phyloP scores from a whole-genome alignment of 2,888 invertebrate species.

The Pseudococcus jackbeardsleyi region DNA sequence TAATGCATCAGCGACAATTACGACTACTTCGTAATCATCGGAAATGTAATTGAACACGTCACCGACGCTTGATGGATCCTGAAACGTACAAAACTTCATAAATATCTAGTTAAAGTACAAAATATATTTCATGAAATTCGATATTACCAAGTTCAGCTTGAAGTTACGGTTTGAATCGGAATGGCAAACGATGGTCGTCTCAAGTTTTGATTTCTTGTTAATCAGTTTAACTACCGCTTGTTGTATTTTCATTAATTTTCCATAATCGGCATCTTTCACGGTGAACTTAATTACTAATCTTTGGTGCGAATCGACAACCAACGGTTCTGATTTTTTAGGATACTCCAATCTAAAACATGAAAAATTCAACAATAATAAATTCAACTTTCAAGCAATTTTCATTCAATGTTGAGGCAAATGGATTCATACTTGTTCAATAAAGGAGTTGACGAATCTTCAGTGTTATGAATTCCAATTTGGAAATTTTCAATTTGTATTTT shows the following conservation, averaged over 20 bases:
- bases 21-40: constrained; percentile 84
- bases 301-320: constrained; percentile 92
- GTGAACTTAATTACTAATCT: constrained; percentile 86
- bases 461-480: constrained; percentile 90
- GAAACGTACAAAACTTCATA: not conserved
- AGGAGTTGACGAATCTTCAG: constrained; percentile 87
- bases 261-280: constrained; percentile 79
- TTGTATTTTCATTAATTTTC: constrained; percentile 81
- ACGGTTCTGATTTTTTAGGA: constrained; percentile 78
- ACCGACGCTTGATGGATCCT: constrained; percentile 64
- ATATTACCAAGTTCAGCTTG: constrained; percentile 87
- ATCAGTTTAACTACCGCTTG: constrained; percentile 89
- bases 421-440: constrained; percentile 75
- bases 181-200: constrained; percentile 95
- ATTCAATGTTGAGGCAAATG: not conserved
- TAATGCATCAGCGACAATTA: constrained; percentile 92
- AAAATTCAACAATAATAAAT: constrained; percentile 55
- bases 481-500: constrained; percentile 82
- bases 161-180: constrained; percentile 82
- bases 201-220: constrained; percentile 78
- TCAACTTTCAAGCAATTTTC: not conserved
- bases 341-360: constrained; percentile 75
- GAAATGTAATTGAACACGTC: constrained; percentile 81
- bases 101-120: not conserved
- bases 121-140: not conserved